Base-by-base conservation (phyloP, 2,797 vertebrate species). In the Nasua narica region DNA sequence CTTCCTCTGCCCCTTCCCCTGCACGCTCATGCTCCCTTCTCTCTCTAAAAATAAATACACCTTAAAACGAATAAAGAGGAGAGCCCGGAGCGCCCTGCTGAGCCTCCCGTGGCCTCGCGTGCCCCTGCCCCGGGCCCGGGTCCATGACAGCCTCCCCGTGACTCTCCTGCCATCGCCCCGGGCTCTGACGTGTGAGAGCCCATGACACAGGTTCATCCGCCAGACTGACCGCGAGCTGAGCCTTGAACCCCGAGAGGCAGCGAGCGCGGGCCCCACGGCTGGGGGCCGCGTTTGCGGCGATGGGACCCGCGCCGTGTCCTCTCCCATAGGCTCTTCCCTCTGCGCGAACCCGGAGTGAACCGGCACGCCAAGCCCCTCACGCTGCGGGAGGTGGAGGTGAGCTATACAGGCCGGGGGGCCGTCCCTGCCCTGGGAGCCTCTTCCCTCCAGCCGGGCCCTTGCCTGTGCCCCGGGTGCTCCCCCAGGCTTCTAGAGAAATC, bases 281-380 rank as follows among this genome's bases (percentile, higher is more conserved):
- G 29, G 67, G 15, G 12, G n/a, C 46, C 0, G 0, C 2, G 1
- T 8, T 14, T n/a, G n/a, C 43, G 12, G 3, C 52, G 5, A 87
- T 0, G 2, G 23, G 35, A 23, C 2, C 62, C 10, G 10, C 40
- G 40, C 74, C 60, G 10, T 52, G 5, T 87, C 25, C 62, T 89
- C 67, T 89, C 60, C 62, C 87, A 1, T 85, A 99, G 99, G 99
- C 97, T 99, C 21, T 99, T 99, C 98, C 99, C 99, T 79, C 98
- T 99, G 90, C 99, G 99, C 92, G 99, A 99, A 94, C 99, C 98
- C 0, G 99, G 99, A n/a, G 99, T 99, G 98, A 99, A 99, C 98
- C 99, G 99, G 97, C 99, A 98, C 85, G 99, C 99, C 87, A 99
- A 88, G 94, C 99, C 99, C 60, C 99, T 99, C 95, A 99, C 99